Evolutionary conservation across 2,797 vertebrate genomes (phyloP).

Genomic region (Chaetodon trifasciatus): DNA sequence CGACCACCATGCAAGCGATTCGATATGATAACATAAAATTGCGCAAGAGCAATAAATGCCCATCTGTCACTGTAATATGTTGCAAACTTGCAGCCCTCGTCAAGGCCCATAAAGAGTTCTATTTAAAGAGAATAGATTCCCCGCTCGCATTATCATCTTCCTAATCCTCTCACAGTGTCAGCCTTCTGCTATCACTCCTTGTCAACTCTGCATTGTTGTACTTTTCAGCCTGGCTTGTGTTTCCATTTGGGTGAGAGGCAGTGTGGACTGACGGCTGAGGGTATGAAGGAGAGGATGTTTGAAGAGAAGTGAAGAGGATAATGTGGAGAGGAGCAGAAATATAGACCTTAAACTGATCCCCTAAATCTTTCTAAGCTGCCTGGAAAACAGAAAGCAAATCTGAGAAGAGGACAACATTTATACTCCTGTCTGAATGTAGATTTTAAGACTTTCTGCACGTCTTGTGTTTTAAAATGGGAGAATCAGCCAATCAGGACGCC

Average conservation of each 20-base stretch:
- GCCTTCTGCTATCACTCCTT: constrained; percentile 65
- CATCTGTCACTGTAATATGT: constrained; percentile 53
- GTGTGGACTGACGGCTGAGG: constrained; percentile 44
- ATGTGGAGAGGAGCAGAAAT: constrained; percentile 71
- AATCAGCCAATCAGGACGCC: constrained; percentile 10
- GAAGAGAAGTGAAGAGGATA: constrained; percentile 69
- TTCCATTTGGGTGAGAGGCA: constrained; percentile 49
- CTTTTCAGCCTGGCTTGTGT: constrained; percentile 61
- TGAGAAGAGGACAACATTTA: constrained; percentile 51
- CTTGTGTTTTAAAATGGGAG: constrained; percentile 23
- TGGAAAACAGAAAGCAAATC: constrained; percentile 73
- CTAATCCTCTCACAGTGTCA: constrained; percentile 73
- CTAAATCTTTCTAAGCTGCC: constrained; percentile 77
- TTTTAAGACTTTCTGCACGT: constrained; percentile 38
- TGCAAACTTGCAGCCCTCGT: constrained; percentile 55
- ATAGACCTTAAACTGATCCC: constrained; percentile 78
- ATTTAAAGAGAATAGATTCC: constrained; percentile 69
- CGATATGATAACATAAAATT: constrained; percentile 51
- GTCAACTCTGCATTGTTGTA: constrained; percentile 72
- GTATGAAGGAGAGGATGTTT: constrained; percentile 56
- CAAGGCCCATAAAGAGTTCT: constrained; percentile 51
- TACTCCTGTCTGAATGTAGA: constrained; percentile 45
- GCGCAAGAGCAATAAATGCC: constrained; percentile 48
- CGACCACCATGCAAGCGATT: constrained; percentile 32
- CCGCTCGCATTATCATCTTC: constrained; percentile 62